These are phyloP conservation scores for Celastrina argiolus DNA, from an alignment of 2,888 invertebrate genomes.

Conservation along the genomic window DNA sequence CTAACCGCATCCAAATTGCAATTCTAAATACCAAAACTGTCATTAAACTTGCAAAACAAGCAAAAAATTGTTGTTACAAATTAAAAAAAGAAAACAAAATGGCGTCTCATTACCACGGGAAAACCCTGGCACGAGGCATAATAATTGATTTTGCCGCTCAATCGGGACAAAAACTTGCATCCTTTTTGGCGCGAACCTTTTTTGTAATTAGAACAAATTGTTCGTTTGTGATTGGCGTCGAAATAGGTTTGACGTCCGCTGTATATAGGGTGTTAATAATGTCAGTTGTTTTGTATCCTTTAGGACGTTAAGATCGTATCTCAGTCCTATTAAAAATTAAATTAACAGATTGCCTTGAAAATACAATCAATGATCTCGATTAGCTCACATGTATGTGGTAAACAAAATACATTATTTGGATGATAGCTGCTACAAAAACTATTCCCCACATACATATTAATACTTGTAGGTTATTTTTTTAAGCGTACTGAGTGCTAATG, in stretches of 20 bases:
- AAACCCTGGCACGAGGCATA: slow-evolving; percentile 52
- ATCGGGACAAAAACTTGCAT: slow-evolving; percentile 51
- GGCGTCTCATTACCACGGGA: slow-evolving; percentile 31
- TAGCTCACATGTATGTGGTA: too few species aligned
- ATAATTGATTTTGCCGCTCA: slow-evolving; percentile 61
- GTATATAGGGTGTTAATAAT: neutral
- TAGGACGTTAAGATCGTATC: neutral
- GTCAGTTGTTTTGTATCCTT: neutral
- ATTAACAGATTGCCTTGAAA: neutral
- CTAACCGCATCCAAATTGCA: neutral
- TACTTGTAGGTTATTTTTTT: too few species aligned
- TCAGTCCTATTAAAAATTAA: neutral
- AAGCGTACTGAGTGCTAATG: too few species aligned
- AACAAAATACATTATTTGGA: too few species aligned
- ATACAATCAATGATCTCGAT: too few species aligned
- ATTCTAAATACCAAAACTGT: neutral
- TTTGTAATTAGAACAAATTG: slow-evolving; percentile 58
- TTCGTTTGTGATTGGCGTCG: slow-evolving; percentile 29
- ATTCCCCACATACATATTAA: too few species aligned
- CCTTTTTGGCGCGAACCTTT: slow-evolving; percentile 42
- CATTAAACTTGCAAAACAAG: neutral
- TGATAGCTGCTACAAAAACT: too few species aligned
- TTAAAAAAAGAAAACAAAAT: slow-evolving; percentile 6
- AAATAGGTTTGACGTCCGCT: slow-evolving; percentile 12
- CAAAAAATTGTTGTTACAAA: neutral